Conservation (phyloP, 2,113 vertebrate genomes). For the Ellobius talpinus region DNA sequence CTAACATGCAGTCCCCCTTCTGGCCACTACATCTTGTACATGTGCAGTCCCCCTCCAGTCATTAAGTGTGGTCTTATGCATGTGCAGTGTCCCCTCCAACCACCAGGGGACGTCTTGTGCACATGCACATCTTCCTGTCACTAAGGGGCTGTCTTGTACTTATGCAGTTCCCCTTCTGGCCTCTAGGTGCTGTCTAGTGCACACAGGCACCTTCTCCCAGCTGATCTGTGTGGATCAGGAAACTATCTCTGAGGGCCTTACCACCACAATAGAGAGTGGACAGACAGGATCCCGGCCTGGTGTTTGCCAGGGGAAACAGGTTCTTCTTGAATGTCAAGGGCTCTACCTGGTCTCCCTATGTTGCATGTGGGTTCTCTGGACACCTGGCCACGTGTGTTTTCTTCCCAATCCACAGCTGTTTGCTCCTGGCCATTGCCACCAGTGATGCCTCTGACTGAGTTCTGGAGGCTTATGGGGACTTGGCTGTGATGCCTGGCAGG, state of each 20-base stretch:
- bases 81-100: fast-evolving
- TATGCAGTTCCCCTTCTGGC: neutral
- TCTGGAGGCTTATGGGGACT: neutral
- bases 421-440: neutral
- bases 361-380: neutral
- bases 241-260: constrained; percentile 3
- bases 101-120: neutral
- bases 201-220: fast-evolving
- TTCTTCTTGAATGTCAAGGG: constrained; percentile 71
- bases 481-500: neutral
- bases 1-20: neutral
- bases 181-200: neutral
- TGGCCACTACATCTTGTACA: neutral
- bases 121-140: neutral
- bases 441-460: neutral
- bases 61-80: neutral
- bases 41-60: neutral
- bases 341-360: neutral
- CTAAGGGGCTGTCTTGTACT: neutral
- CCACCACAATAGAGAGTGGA: constrained; percentile 15
- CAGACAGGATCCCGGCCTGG: neutral
- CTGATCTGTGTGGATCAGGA: neutral
- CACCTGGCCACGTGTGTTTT: neutral
- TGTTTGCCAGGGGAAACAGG: constrained; percentile 75
- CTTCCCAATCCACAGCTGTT: neutral